phyloP scores from a whole-genome alignment of 2,797 vertebrate species.

The Pteronotus mesoamericanus region DNA sequence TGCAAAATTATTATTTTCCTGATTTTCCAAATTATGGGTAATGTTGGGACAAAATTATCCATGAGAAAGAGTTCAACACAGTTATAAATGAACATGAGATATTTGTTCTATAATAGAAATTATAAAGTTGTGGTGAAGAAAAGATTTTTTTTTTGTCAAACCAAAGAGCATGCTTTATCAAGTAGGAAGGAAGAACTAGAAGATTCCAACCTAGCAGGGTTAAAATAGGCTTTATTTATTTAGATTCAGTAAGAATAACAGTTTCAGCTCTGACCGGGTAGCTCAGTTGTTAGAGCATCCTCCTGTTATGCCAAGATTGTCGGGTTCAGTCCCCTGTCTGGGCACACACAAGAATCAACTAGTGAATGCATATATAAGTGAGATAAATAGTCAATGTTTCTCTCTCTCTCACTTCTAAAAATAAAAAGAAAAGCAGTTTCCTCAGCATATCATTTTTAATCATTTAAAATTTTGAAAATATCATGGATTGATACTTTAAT shows the following conservation, averaged over 20 bases:
- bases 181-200: constrained; percentile 27
- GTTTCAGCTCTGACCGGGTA: background rate
- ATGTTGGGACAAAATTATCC: constrained; percentile 12
- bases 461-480: constrained; percentile 13
- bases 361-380: background rate
- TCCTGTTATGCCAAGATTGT: background rate
- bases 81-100: background rate
- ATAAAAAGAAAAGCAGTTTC: constrained; percentile 38
- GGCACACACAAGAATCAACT: background rate
- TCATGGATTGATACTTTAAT: constrained; percentile 21
- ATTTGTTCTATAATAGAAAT: background rate
- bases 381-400: background rate
- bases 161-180: constrained; percentile 10
- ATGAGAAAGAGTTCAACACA: background rate
- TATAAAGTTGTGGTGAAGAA: background rate
- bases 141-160: background rate
- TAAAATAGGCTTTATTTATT: constrained; percentile 51
- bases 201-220: background rate
- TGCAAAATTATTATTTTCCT: background rate
- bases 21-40: constrained; percentile 11
- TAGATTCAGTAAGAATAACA: constrained; percentile 8
- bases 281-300: background rate
- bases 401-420: background rate
- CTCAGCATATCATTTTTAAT: constrained; percentile 42
- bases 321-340: background rate